These are phyloP conservation scores for Chanos chanos DNA, from an alignment of 2,797 vertebrate species.

Conservation along the genomic window DNA sequence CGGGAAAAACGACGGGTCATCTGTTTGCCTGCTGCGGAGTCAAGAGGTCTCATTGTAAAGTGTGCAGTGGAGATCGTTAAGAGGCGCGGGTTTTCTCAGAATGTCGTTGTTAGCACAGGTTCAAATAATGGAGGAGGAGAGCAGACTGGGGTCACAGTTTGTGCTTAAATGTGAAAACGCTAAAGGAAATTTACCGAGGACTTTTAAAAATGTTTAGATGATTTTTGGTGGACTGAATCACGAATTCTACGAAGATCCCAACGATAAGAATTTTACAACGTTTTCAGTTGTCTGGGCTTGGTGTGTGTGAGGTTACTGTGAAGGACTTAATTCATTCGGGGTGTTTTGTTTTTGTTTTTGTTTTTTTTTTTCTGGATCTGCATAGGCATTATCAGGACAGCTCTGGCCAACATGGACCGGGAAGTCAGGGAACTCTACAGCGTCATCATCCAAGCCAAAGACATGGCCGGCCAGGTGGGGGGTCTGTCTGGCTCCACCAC, in stretches of 20 bases:
- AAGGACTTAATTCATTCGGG: too few species aligned
- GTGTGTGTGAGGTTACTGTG: too few species aligned
- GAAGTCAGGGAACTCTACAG: slow-evolving; percentile 86
- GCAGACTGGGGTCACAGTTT: too few species aligned
- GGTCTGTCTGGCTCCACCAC: slow-evolving; percentile 89
- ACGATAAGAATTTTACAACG: too few species aligned
- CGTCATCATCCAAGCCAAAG: slow-evolving; percentile 93
- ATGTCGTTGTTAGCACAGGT: too few species aligned
- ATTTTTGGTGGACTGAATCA: too few species aligned
- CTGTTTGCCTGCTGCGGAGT: too few species aligned
- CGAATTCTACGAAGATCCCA: too few species aligned
- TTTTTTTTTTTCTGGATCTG: neutral
- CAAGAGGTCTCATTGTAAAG: too few species aligned
- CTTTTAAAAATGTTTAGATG: slow-evolving; percentile 15
- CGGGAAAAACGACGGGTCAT: slow-evolving; percentile 2
- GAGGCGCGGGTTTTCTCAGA: too few species aligned
- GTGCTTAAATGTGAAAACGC: slow-evolving; percentile 10
- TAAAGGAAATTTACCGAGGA: slow-evolving; percentile 13
- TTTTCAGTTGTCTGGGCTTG: too few species aligned
- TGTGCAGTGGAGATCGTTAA: slow-evolving; percentile 10
- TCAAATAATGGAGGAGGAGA: too few species aligned
- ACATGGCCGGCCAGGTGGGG: slow-evolving; percentile 92
- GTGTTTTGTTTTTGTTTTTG: slow-evolving; percentile 6
- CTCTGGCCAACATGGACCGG: slow-evolving; percentile 88
- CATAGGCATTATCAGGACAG: slow-evolving; percentile 86